A percentile compares a stretch with the other conserved stretches of the same genome.
These are phyloP conservation scores for Sminthurides bifidus DNA, from an alignment of 1,140 invertebrate species.

Conservation along the genomic window DNA sequence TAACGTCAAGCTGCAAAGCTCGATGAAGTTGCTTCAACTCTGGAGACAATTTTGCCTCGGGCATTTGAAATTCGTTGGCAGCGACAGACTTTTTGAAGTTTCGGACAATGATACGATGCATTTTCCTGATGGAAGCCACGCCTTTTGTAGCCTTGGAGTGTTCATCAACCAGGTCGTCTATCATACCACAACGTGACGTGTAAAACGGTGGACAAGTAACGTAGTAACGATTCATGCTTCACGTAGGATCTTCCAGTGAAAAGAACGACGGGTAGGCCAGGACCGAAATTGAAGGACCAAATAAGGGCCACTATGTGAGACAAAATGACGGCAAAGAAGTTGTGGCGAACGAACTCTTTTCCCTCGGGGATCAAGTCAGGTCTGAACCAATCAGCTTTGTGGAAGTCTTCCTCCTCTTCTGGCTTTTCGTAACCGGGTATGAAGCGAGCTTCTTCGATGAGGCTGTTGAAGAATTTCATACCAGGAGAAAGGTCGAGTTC, in stretches of 20 bases:
- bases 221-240: constrained; percentile 9
- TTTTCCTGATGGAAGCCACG: background rate
- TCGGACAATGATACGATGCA: constrained; percentile 1
- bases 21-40: background rate
- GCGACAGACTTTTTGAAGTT: background rate
- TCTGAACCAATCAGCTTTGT: constrained; percentile 12
- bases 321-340: constrained; percentile 27
- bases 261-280: constrained; percentile 18
- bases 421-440: constrained; percentile 2
- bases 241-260: constrained; percentile 19
- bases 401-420: background rate
- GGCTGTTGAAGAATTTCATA: background rate
- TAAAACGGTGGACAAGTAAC: constrained; percentile 25
- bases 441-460: constrained; percentile 6
- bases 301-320: constrained; percentile 27
- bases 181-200: constrained; percentile 29
- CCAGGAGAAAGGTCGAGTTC: too few species aligned
- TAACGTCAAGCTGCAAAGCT: constrained; percentile 14
- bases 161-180: constrained; percentile 10
- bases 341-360: constrained; percentile 15
- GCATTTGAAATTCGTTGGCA: background rate
- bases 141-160: constrained; percentile 2
- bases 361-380: constrained; percentile 18
- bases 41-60: background rate
- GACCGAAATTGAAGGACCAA: constrained; percentile 23